Evolutionary conservation across 2,797 vertebrate genomes (phyloP).

Genomic region (Leptodactylus fallax): DNA sequence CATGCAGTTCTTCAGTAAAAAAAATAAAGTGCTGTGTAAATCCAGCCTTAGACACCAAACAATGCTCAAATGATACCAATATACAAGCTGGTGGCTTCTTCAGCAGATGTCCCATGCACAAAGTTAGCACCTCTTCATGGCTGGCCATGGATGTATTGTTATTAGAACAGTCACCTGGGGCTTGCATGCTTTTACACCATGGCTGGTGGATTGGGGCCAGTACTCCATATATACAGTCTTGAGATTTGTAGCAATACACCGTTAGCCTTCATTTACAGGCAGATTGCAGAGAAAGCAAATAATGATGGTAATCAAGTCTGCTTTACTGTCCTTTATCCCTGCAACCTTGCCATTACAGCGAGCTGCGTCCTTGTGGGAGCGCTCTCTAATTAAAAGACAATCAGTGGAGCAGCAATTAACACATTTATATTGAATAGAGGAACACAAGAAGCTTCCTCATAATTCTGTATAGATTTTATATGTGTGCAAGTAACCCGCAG

Average conservation of each 20-base stretch:
- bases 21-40: no score
- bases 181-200: background rate
- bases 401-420: slow-evolving; percentile 48
- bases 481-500: background rate
- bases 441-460: background rate
- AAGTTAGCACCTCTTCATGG: no score
- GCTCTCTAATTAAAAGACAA: slow-evolving; percentile 51
- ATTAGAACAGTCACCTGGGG: background rate
- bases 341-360: slow-evolving; percentile 18
- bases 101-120: no score
- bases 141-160: no score
- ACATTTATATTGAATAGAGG: slow-evolving; percentile 31
- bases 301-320: slow-evolving; percentile 24
- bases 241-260: background rate
- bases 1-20: no score
- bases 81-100: no score
- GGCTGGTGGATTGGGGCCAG: background rate
- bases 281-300: slow-evolving; percentile 23
- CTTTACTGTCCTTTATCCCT: slow-evolving; percentile 30
- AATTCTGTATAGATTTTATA: background rate
- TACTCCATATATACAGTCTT: background rate
- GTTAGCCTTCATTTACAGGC: background rate
- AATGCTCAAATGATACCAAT: no score
- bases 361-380: slow-evolving; percentile 33
- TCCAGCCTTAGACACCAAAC: no score